phyloP scores from a whole-genome alignment of 2,797 vertebrate species.

The Sciurus carolinensis region DNA sequence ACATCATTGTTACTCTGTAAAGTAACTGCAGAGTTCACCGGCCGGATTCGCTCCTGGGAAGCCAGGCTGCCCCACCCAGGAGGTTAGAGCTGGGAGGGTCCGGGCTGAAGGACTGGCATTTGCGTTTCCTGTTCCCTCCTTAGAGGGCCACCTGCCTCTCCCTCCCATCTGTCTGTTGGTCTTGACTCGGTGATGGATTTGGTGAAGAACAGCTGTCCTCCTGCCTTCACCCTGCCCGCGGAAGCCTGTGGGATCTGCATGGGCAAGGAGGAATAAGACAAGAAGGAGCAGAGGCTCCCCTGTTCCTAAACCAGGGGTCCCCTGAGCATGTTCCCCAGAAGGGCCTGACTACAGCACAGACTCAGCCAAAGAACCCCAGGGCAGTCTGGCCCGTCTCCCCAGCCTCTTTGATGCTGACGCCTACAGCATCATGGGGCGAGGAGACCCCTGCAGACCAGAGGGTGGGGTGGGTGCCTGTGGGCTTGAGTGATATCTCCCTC shows the following conservation, averaged over 20 bases:
- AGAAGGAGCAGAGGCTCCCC: not conserved
- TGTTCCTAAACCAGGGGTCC: not conserved
- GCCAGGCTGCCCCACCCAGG: not conserved
- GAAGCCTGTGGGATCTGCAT: not conserved
- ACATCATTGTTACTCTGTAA: not conserved
- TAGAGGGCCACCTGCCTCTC: not conserved
- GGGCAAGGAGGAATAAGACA: not conserved
- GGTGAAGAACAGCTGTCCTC: not conserved
- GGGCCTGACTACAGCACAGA: not conserved
- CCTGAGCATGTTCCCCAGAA: not conserved
- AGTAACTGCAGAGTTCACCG: not conserved
- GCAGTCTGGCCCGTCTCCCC: not conserved
- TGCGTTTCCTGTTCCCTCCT: constrained; percentile 22
- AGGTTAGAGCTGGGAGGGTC: not conserved
- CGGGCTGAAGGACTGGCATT: not conserved
- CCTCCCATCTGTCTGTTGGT: not conserved
- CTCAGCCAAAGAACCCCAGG: not conserved
- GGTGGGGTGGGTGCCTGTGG: not conserved
- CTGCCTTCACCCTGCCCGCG: not conserved
- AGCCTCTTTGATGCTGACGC: not conserved
- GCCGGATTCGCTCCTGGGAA: not conserved
- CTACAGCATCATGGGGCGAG: not conserved
- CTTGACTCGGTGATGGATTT: not conserved
- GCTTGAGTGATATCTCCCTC: not conserved
- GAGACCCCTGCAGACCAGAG: not conserved